Evolutionary conservation across 2,797 vertebrate species (phyloP), one percentile per base, ranked within the genome.

Genomic region (Hoplostethus atlanticus): DNA sequence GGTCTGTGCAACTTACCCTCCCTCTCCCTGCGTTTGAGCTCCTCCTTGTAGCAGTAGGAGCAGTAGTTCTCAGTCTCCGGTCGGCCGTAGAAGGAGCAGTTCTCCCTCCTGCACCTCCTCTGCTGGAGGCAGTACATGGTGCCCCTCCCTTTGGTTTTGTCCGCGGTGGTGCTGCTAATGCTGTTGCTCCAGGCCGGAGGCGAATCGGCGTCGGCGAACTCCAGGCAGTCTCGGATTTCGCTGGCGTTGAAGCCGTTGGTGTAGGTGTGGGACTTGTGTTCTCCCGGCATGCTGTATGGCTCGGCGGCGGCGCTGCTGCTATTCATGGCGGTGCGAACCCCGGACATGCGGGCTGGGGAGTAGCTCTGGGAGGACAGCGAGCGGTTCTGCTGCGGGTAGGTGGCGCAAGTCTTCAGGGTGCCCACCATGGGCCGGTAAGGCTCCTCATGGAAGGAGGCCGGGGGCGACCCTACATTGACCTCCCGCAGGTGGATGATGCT

Each of bases 31-130:
- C 95, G 94, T 84, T 95, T 95, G 55, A 96, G 80, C 91, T 97
- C 96, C 87, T 97, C 96, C 77, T 94, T 96, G 90, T 96, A 97
- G 92, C 96, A 97, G 91, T 95, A 97, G 16, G 96, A 97, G 84
- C 96, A 97, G 86, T 92, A 96, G 91, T 95, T 95, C 74, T 97
- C 96, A 16, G 96, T 97, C 91, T 97, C 96, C 0, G 95, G 94
- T 53, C 96, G 95, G 34, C 96, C 96, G 40, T 97, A 97, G 87
- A 97, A 97, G 79, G 96, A 95, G 72, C 96, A 97, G 90, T 96
- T 96, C 77, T 96, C 96, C 78, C 95, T 95, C 91, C 91, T 95
- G 83, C 96, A 97, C 75, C 95, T 95, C 84, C 93, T 95, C 90
- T 96, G 92, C 90, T 68, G 56, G 10, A 50, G 21, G 31, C 46